Evolutionary conservation across 2,113 vertebrate genomes (phyloP), one percentile per base, ranked within the genome.

Genomic region (Anoplopoma fimbria): DNA sequence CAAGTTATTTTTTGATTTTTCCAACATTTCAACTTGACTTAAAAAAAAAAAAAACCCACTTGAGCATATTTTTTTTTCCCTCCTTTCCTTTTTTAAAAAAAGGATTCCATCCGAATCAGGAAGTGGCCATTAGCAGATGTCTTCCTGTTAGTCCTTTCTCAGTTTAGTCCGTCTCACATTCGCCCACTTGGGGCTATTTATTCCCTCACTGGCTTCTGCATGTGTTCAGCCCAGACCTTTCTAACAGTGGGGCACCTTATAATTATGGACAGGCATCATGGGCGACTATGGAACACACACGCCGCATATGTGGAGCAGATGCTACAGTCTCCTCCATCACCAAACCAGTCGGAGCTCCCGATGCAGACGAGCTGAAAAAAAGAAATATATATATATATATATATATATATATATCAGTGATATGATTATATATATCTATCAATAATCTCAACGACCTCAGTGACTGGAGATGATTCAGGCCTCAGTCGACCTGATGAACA

Each of bases 261-360:
- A 92, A 93, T 94, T 92, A 90, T 89, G 92, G 93, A 93, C 87
- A 90, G 77, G 90, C 90, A 83, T 92, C 84, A 92, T 79, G 83
- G 83, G 82, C 86, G 69, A 47, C 85, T 69, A 69, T 67, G 71
- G 73, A 88, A 85, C 88, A 84, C 75, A 6, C 75, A 4, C 69
- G 15, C 42, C 83, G 65, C 91, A 92, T 93, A 92, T 95, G 94
- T 81, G 85, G 71, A 91, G 45, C 93, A 93, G 87, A 93, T 93
- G 94, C 91, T 90, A 25, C 80, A 9, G 70, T 71, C 86, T 74
- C 69, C 58, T 87, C 84, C 47, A 51, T 84, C 85, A 81, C 53
- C 31, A 31, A 85, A 78, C 47, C 86, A 63, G 79, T 88, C 36
- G 77, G 81, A 90, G 67, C 74, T 63, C 51, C 9, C 0, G 51